A percentile compares a stretch with the other conserved stretches of the same genome.
Evolutionary conservation across 2,888 invertebrate species (phyloP).

Genomic region (Leucoma salicis): DNA sequence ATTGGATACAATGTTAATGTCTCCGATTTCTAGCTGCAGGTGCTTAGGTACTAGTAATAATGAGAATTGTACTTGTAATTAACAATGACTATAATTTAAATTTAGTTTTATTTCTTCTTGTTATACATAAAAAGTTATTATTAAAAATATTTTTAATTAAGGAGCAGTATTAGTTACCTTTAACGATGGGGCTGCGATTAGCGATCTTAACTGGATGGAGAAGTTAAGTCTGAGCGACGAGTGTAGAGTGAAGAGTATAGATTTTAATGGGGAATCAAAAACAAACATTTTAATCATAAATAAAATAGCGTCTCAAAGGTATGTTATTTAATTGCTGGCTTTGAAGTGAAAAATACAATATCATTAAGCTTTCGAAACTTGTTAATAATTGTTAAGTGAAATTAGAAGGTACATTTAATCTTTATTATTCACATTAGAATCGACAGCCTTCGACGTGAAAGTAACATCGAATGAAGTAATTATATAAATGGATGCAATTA

Average conservation of each 20-base stretch:
- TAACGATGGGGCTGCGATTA: no score
- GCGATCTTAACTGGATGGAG: no score
- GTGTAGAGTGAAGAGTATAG: no score
- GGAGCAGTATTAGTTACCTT: no score
- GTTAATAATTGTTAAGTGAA: conserved; percentile 53
- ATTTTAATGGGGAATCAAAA: neutral
- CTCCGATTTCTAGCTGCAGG: conserved; percentile 38
- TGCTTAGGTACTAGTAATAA: conserved; percentile 29
- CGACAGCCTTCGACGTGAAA: conserved; percentile 68
- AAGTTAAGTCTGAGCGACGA: no score
- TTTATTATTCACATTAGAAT: conserved; percentile 68
- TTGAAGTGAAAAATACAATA: conserved; percentile 39
- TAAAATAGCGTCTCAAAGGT: conserved; percentile 13
- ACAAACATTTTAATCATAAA: neutral
- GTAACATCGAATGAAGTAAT: conserved; percentile 69
- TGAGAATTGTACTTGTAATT: conserved; percentile 15
- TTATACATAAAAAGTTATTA: no score
- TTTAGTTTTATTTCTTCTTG: no score
- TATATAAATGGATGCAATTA: conserved; percentile 75
- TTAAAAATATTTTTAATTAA: no score
- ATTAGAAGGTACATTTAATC: conserved; percentile 57
- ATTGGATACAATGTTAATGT: conserved; percentile 20
- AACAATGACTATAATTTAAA: no score
- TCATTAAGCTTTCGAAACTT: conserved; percentile 48
- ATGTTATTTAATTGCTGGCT: conserved; percentile 39